phyloP scores from a whole-genome alignment of 2,797 vertebrate genomes.

The Cirrhinus molitorella region DNA sequence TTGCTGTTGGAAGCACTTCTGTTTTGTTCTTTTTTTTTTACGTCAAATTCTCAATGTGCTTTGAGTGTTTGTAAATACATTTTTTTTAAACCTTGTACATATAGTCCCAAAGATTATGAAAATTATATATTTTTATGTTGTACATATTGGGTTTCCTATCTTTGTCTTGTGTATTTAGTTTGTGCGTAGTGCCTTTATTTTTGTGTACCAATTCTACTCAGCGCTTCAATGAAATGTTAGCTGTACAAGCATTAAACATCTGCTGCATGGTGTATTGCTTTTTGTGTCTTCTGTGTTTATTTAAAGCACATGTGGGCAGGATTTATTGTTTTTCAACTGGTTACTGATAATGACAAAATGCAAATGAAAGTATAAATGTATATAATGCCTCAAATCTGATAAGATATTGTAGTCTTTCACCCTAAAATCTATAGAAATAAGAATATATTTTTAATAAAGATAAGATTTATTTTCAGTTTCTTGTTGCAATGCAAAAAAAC shows the following conservation, averaged over 20 bases:
- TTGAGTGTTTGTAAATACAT: constrained; percentile 79
- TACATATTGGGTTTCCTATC: constrained; percentile 67
- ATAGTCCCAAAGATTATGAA: constrained; percentile 79
- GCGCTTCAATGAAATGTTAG: constrained; percentile 70
- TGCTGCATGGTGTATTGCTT: constrained; percentile 60
- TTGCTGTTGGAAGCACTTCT: constrained; percentile 56
- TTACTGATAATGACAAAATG: background rate
- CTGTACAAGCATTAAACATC: constrained; percentile 76
- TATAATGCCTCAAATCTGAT: background rate
- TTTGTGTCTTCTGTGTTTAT: constrained; percentile 55
- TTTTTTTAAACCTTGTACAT: constrained; percentile 78
- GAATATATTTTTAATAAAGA: background rate
- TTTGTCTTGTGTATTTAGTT: constrained; percentile 55
- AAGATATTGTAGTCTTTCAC: background rate
- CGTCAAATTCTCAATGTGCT: constrained; percentile 41
- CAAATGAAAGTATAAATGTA: background rate
- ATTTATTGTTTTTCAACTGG: background rate
- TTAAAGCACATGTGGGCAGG: constrained; percentile 37
- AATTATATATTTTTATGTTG: constrained; percentile 80
- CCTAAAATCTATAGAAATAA: background rate
- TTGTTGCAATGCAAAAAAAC: background rate
- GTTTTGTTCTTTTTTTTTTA: no score
- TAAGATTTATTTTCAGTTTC: background rate
- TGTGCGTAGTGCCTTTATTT: constrained; percentile 52
- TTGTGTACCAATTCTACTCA: constrained; percentile 37